These are phyloP conservation scores for Dyspetes luteomarginatus DNA, from an alignment of 2,888 invertebrate species.

Conservation along the genomic window DNA sequence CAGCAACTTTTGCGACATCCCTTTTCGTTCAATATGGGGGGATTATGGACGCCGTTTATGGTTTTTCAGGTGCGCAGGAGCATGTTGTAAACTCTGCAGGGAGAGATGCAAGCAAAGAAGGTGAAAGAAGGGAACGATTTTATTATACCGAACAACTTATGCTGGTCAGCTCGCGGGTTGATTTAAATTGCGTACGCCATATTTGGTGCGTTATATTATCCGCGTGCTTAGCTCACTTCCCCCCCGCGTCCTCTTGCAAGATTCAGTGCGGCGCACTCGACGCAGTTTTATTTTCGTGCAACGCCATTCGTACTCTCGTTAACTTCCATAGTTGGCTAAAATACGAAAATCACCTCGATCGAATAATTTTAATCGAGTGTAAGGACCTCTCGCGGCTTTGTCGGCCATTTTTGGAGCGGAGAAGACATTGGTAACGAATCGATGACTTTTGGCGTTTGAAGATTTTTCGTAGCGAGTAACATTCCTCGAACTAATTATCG, in stretches of 20 bases:
- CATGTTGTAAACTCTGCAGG: constrained; percentile 1
- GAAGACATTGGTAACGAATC: constrained; percentile 3
- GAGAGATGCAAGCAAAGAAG: constrained; percentile 9
- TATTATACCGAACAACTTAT: constrained; percentile 59
- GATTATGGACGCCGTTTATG: constrained; percentile 59
- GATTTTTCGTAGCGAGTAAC: neutral
- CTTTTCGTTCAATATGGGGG: constrained; percentile 10
- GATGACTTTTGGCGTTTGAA: constrained; percentile 12
- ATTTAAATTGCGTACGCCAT: constrained; percentile 63
- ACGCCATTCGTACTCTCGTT: constrained; percentile 41
- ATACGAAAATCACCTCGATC: constrained; percentile 28
- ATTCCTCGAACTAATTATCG: constrained; percentile 44
- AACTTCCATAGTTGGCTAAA: constrained; percentile 44
- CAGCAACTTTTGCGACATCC: constrained; percentile 47
- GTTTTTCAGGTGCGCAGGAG: constrained; percentile 57
- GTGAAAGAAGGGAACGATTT: constrained; percentile 55
- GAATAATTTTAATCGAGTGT: neutral
- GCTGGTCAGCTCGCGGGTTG: constrained; percentile 21
- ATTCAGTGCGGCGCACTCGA: too few species aligned
- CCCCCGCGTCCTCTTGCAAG: neutral
- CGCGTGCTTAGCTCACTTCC: constrained; percentile 16
- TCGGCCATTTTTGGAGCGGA: constrained; percentile 38
- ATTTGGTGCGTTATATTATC: constrained; percentile 48
- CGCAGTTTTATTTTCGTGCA: constrained; percentile 25
- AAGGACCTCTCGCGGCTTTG: constrained; percentile 23